Percentiles rank a stretch among this genome's conserved stretches.
Evolutionary conservation across 2,113 vertebrate genomes (phyloP).

Genomic region (Diadophis punctatus): DNA sequence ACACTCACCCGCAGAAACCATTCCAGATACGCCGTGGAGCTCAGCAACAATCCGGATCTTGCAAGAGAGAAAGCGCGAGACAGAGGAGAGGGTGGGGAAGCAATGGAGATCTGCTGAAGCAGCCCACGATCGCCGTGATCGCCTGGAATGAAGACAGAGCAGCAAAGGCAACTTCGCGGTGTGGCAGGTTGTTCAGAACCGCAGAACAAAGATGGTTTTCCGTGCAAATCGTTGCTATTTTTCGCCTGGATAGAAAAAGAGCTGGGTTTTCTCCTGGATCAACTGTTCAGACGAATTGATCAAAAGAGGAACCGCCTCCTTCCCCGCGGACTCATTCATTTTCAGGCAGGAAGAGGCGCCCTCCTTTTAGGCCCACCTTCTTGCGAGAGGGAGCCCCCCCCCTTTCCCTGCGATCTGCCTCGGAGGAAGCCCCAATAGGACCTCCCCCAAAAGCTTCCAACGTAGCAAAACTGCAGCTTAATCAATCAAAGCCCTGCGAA

Average conservation of each 20-base stretch:
- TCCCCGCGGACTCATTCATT: background rate
- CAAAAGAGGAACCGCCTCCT: background rate
- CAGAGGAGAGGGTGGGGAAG: background rate
- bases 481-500: background rate
- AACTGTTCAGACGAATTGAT: background rate
- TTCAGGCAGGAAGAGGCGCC: background rate
- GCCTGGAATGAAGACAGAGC: background rate
- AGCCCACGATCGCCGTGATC: background rate
- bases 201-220: background rate
- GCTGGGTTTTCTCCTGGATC: background rate
- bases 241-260: background rate
- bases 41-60: background rate
- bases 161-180: conserved; percentile 33
- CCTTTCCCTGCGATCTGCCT: background rate
- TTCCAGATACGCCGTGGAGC: background rate
- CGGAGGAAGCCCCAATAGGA: background rate
- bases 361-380: background rate
- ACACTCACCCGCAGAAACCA: background rate
- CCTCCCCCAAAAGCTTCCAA: background rate
- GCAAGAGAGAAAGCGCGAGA: background rate
- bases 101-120: background rate
- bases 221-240: background rate
- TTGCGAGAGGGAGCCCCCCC: background rate
- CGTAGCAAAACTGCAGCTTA: background rate
- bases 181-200: background rate